A percentile compares a stretch with the other conserved stretches of the same genome.
phyloP scores from a whole-genome alignment of 2,888 invertebrate species.

The Marronus borbonicus region DNA sequence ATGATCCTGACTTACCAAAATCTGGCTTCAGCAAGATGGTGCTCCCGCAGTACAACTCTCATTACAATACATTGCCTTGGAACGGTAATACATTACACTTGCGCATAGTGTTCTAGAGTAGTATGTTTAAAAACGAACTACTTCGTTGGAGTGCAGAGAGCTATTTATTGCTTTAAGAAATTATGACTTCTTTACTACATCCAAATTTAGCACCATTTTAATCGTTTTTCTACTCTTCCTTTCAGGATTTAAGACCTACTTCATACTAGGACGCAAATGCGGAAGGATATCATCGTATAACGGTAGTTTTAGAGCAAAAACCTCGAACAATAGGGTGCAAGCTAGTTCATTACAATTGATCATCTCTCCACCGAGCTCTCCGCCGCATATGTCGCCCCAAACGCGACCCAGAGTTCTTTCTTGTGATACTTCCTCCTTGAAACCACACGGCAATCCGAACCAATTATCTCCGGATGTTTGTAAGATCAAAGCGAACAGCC shows the following conservation, averaged over 20 bases:
- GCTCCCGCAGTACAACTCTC: too few relatives aligned
- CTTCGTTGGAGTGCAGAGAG: too few relatives aligned
- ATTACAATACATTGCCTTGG: too few relatives aligned
- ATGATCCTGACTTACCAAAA: too few relatives aligned
- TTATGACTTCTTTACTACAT: too few relatives aligned
- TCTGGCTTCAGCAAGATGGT: too few relatives aligned
- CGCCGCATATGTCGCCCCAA: slow-evolving; percentile 66
- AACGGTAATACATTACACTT: too few relatives aligned
- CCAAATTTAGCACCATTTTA: not conserved
- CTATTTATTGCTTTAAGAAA: too few relatives aligned
- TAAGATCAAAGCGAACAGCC: slow-evolving; percentile 81
- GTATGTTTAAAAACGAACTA: too few relatives aligned
- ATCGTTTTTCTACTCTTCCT: slow-evolving; percentile 52
- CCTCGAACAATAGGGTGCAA: slow-evolving; percentile 55
- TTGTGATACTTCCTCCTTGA: slow-evolving; percentile 66
- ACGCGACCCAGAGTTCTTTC: slow-evolving; percentile 67
- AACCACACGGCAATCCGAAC: slow-evolving; percentile 69
- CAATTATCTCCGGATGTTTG: slow-evolving; percentile 76
- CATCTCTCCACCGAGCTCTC: slow-evolving; percentile 74
- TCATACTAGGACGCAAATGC: slow-evolving; percentile 83
- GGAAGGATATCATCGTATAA: slow-evolving; percentile 69
- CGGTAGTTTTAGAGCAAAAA: slow-evolving; percentile 62
- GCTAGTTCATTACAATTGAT: slow-evolving; percentile 74
- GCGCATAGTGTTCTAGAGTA: too few relatives aligned
- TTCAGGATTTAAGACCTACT: slow-evolving; percentile 88